Base-by-base conservation (phyloP, 2,113 vertebrate genomes). In the Pica pica region DNA sequence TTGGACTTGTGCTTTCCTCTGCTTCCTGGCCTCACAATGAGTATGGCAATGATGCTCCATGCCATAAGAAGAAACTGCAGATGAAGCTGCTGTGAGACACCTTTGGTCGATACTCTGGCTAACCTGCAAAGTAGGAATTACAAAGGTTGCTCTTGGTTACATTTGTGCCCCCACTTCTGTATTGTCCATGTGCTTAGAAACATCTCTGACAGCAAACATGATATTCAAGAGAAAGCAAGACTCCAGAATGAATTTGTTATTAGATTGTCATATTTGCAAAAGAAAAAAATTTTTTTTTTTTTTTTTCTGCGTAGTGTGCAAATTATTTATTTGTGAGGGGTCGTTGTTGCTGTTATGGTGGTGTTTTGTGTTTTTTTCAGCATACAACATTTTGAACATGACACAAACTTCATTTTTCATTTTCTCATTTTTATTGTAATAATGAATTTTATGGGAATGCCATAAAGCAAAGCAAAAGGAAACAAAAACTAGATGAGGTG, bases 401-500 rank as follows among this genome's bases (percentile, higher is more conserved):
- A 55, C 8, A 81, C 56, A 59, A 73, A 81, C 39, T 63, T 60
- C 47, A 33, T 60, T 87, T 95, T 87, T 82, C 13, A 23, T 93
- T 85, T 92, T 70, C 27, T 87, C 9, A 69, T 84, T 85, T 91
- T 73, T 77, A 60, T 61, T 67, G 26, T 79, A 81, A 82, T 71
- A 27, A 69, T 73, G 24, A 79, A 73, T 83, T 91, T 86, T 55
- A 83, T 56, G 7, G 37, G 41, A 93, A 90, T 27, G 24, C 8
- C 55, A 71, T 82, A 52, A 79, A 75, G 5, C 27, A 91, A 93
- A 87, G 13, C 11, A 83, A 94, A 90, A 39, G 69, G 77, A 83
- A 93, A 81, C 80, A 95, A 96, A 96, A 84, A 57, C 46, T 70
- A 82, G 28, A 80, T 41, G 44, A 85, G 24, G 4, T 94, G 24